phyloP scores from a whole-genome alignment of 64 coral and sea anemone genomes.

The Porites australiensis region DNA sequence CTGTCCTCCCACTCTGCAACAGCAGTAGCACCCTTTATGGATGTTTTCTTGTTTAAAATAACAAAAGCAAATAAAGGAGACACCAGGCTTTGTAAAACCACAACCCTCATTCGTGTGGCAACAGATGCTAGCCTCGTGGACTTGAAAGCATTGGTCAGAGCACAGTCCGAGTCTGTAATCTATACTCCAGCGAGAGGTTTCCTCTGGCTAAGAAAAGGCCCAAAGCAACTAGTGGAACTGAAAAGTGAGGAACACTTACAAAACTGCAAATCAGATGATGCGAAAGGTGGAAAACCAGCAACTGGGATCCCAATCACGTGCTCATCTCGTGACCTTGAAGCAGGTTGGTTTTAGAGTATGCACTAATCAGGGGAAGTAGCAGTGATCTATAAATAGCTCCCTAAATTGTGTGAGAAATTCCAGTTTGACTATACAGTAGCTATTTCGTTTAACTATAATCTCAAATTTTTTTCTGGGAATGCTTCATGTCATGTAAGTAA shows the following conservation, averaged over 20 bases:
- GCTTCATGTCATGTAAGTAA: too few relatives aligned
- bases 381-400: too few relatives aligned
- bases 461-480: too few relatives aligned
- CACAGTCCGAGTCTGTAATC: neutral
- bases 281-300: too few relatives aligned
- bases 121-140: neutral
- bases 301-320: too few relatives aligned
- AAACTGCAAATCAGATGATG: conserved; percentile 27
- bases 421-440: too few relatives aligned
- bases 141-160: conserved; percentile 7
- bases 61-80: conserved; percentile 34
- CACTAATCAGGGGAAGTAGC: too few relatives aligned
- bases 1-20: too few relatives aligned
- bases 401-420: too few relatives aligned
- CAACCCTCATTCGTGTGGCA: conserved; percentile 22
- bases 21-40: neutral
- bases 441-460: too few relatives aligned
- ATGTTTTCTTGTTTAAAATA: conserved; percentile 49
- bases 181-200: conserved; percentile 25
- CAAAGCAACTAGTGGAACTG: conserved; percentile 33
- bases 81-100: conserved; percentile 31
- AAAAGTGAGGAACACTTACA: conserved; percentile 34
- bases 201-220: conserved; percentile 23
- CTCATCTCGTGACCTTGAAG: too few relatives aligned
- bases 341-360: too few relatives aligned